Evolutionary conservation across 2,113 vertebrate genomes (phyloP).

Genomic region (Dasyornis broadbenti): DNA sequence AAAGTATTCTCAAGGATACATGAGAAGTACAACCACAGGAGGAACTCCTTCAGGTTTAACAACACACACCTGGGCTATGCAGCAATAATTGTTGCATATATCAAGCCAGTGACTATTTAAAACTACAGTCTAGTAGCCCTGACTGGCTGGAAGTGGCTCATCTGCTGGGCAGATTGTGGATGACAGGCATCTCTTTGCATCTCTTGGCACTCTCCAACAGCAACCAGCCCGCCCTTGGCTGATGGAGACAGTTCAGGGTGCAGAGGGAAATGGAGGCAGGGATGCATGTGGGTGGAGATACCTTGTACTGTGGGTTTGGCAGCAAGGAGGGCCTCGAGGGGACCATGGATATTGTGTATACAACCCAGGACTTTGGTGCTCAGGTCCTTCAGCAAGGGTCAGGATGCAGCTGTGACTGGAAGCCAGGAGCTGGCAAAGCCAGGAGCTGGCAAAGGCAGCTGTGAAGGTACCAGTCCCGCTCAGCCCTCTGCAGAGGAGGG

Average conservation of each 20-base stretch:
- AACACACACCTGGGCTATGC: not conserved
- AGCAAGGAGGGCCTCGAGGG: not conserved
- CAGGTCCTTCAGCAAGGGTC: not conserved
- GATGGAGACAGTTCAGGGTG: accelerated
- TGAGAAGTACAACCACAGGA: not conserved
- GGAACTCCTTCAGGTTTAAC: not conserved
- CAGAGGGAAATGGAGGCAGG: not conserved
- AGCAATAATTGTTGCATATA: not conserved
- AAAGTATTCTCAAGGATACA: not conserved
- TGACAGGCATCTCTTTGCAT: not conserved
- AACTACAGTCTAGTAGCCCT: not conserved
- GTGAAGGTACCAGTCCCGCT: not conserved
- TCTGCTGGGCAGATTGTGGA: not conserved
- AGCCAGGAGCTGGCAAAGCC: not conserved
- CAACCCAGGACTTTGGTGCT: not conserved
- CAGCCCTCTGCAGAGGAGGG: not conserved
- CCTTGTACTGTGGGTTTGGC: accelerated
- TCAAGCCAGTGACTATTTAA: not conserved
- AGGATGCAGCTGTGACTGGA: not conserved
- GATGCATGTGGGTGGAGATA: not conserved
- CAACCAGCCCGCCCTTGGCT: not conserved
- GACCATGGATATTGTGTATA: not conserved
- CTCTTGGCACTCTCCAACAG: not conserved
- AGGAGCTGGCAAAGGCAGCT: not conserved
- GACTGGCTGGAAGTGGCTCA: not conserved